Conservation (phyloP, 1,140 invertebrate genomes). For the Neodiprion fabricii region DNA sequence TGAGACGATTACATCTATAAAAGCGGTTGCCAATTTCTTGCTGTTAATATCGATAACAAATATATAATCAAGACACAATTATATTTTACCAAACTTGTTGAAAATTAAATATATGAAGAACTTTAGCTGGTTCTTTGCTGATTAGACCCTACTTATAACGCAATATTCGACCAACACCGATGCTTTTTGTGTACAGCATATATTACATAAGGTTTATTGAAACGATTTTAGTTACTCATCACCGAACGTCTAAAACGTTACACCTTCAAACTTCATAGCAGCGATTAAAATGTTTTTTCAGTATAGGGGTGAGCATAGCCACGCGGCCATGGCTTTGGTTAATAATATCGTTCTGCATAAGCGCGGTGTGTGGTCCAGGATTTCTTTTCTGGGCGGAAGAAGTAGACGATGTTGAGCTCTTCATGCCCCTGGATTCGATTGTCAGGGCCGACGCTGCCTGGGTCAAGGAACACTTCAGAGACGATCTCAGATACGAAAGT, state of each 20-base stretch:
- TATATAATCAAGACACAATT: too few species aligned
- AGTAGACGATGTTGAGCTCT: conserved; percentile 45
- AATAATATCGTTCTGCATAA: conserved; percentile 42
- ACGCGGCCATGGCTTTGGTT: conserved; percentile 53
- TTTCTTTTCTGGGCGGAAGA: conserved; percentile 48
- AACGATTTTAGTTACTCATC: not conserved
- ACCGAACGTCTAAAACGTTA: not conserved
- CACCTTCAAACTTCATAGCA: not conserved
- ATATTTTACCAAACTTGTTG: too few species aligned
- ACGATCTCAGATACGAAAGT: conserved; percentile 57
- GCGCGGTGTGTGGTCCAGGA: conserved; percentile 42
- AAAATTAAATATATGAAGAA: too few species aligned
- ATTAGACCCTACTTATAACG: too few species aligned
- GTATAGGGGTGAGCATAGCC: conserved; percentile 52
- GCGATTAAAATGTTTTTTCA: conserved; percentile 29
- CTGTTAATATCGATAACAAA: too few species aligned
- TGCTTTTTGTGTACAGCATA: not conserved
- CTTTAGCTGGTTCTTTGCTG: too few species aligned
- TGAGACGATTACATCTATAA: too few species aligned
- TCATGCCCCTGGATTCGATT: conserved; percentile 42
- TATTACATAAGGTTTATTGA: not conserved
- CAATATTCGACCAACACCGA: not conserved
- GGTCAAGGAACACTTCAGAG: conserved; percentile 53
- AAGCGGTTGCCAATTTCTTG: too few species aligned
- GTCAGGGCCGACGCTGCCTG: conserved; percentile 51